A percentile compares a stretch with the other conserved stretches of the same genome.
Evolutionary conservation across 2,888 invertebrate genomes (phyloP).

Genomic region (Rotaria sp.): DNA sequence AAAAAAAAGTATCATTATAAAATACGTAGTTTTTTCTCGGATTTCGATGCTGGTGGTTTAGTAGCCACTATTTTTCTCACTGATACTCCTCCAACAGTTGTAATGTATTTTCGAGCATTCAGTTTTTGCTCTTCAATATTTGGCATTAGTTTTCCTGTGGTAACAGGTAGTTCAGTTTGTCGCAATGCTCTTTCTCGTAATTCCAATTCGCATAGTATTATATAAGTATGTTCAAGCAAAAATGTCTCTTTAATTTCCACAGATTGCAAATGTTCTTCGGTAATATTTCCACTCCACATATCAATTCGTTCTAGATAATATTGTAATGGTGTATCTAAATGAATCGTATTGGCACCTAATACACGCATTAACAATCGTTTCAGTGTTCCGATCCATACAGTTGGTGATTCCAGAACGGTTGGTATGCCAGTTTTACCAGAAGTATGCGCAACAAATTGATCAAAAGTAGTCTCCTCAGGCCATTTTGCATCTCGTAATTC

Average conservation of each 20-base stretch:
- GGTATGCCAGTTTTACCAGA: background rate
- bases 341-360: background rate
- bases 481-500: background rate
- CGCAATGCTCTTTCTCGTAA: too few relatives aligned
- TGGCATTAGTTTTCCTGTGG: too few relatives aligned
- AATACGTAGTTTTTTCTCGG: too few relatives aligned
- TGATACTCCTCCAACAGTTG: too few relatives aligned
- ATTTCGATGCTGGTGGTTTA: too few relatives aligned
- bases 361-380: background rate
- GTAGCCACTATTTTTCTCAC: too few relatives aligned
- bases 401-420: too few relatives aligned
- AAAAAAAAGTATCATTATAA: too few relatives aligned
- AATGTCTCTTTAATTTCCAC: background rate
- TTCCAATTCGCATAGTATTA: background rate
- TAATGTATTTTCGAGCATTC: too few relatives aligned
- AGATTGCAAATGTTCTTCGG: background rate
- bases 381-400: background rate
- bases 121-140: too few relatives aligned
- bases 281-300: background rate
- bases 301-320: background rate
- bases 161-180: too few relatives aligned
- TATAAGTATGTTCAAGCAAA: background rate
- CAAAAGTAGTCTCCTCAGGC: background rate
- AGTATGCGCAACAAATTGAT: background rate
- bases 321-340: background rate